Evolutionary conservation across 1,140 invertebrate genomes (phyloP).

Genomic region (Coboldia fuscipes): DNA sequence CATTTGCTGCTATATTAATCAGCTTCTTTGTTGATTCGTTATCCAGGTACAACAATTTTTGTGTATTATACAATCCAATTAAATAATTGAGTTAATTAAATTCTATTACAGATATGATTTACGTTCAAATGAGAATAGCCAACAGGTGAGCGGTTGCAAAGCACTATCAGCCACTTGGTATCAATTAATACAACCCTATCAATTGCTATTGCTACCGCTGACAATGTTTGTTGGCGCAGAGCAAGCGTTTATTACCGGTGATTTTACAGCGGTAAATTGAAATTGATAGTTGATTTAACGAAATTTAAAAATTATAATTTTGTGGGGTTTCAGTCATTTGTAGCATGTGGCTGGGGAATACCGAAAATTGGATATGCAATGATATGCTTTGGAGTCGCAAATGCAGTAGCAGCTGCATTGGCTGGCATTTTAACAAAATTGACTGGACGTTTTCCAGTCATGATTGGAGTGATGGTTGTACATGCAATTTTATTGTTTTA

Average conservation of each 20-base stretch:
- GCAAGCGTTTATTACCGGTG: conserved; percentile 77
- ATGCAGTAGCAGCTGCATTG: conserved; percentile 56
- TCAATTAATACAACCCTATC: conserved; percentile 51
- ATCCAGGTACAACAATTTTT: conserved; percentile 31
- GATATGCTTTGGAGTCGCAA: conserved; percentile 72
- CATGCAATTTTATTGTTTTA: conserved; percentile 44
- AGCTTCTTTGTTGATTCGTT: conserved; percentile 61
- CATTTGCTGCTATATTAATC: conserved; percentile 51
- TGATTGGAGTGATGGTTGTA: conserved; percentile 47
- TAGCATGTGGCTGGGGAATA: conserved; percentile 75
- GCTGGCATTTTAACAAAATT: conserved; percentile 62
- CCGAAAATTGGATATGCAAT: conserved; percentile 78
- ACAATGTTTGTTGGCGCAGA: conserved; percentile 86
- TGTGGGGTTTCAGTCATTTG: conserved; percentile 45
- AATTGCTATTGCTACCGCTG: conserved; percentile 72
- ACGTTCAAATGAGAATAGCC: conserved; percentile 12
- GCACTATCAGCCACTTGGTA: conserved; percentile 57
- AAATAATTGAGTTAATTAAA: not conserved
- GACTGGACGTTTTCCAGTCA: conserved; percentile 52
- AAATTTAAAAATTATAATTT: no score
- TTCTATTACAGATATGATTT: conserved; percentile 12
- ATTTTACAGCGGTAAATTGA: conserved; percentile 61
- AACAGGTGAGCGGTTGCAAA: conserved; percentile 28
- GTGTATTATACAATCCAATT: not conserved
- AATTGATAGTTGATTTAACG: no score